Evolutionary conservation across 2,113 vertebrate species (phyloP).

Genomic region (Serinus canaria): DNA sequence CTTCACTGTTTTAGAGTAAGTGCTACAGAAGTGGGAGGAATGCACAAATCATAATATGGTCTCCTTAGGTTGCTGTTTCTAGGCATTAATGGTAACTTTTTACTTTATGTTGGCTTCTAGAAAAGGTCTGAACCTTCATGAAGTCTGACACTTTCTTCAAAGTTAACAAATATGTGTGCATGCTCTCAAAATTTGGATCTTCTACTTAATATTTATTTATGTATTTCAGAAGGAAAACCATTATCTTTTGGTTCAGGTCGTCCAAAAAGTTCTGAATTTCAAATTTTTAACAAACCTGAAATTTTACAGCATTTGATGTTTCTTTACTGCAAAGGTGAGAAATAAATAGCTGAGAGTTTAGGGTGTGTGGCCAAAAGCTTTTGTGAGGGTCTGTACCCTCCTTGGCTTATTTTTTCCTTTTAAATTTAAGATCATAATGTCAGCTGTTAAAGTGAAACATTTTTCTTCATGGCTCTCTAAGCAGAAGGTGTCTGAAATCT

Average conservation of each 20-base stretch:
- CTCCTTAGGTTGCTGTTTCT: not conserved
- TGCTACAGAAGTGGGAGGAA: not conserved
- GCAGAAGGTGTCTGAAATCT: not conserved
- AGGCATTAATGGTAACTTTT: not conserved
- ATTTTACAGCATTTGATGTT: not conserved
- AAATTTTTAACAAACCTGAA: not conserved
- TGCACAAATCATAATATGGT: not conserved
- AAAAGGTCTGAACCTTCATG: not conserved
- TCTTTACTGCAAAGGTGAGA: not conserved
- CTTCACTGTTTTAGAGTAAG: not conserved
- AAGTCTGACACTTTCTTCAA: not conserved
- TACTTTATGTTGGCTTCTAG: not conserved
- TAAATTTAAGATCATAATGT: not conserved
- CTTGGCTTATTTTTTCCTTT: not conserved
- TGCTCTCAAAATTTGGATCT: not conserved
- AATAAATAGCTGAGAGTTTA: not conserved
- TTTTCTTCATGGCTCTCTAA: not conserved
- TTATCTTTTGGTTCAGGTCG: not conserved
- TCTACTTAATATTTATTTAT: not conserved
- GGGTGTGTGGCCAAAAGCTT: not conserved
- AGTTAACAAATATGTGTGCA: not conserved
- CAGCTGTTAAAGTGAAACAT: not conserved
- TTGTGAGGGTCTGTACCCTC: not conserved
- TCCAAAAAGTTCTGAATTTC: not conserved
- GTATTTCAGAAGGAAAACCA: not conserved